These are phyloP conservation scores for Lethocerus indicus DNA, from an alignment of 1,140 invertebrate genomes.

Conservation along the genomic window DNA sequence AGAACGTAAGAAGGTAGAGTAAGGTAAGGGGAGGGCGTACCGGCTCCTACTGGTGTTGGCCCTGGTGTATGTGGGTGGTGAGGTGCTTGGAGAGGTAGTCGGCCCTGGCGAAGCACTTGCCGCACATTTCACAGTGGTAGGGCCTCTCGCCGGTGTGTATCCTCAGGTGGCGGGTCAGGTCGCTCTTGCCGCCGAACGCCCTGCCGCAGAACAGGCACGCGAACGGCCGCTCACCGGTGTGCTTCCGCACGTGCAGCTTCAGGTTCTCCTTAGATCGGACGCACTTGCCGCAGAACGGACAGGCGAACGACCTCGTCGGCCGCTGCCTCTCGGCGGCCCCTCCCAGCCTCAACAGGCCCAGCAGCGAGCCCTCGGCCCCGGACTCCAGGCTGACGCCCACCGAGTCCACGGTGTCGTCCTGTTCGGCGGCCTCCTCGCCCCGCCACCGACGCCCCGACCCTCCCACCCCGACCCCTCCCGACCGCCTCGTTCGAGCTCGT, in stretches of 20 bases:
- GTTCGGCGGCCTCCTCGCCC: conserved; percentile 27
- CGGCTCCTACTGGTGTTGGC: conserved; percentile 10
- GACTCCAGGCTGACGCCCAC: conserved; percentile 25
- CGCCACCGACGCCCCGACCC: conserved; percentile 12
- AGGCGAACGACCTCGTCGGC: conserved; percentile 47
- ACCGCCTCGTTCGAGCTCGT: conserved; percentile 51
- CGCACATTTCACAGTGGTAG: conserved; percentile 79
- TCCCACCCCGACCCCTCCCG: conserved; percentile 19
- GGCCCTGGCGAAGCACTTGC: conserved; percentile 74
- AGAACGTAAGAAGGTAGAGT: background rate
- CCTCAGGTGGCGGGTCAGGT: conserved; percentile 65
- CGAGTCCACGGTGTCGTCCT: conserved; percentile 48
- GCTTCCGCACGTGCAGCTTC: conserved; percentile 73
- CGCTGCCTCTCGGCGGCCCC: conserved; percentile 41
- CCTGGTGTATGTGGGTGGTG: conserved; percentile 62
- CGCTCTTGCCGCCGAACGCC: conserved; percentile 72
- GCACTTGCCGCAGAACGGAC: conserved; percentile 76
- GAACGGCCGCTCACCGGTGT: conserved; percentile 74
- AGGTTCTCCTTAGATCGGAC: conserved; percentile 76
- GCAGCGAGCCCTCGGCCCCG: conserved; percentile 31
- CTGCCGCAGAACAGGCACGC: conserved; percentile 72
- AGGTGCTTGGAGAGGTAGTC: conserved; percentile 83
- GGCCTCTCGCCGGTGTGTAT: conserved; percentile 76
- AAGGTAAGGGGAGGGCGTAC: background rate
- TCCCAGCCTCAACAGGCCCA: conserved; percentile 41